A percentile compares a stretch with the other conserved stretches of the same genome.
These are phyloP conservation scores for Euclidia mi DNA, from an alignment of 2,888 invertebrate genomes.

Conservation along the genomic window DNA sequence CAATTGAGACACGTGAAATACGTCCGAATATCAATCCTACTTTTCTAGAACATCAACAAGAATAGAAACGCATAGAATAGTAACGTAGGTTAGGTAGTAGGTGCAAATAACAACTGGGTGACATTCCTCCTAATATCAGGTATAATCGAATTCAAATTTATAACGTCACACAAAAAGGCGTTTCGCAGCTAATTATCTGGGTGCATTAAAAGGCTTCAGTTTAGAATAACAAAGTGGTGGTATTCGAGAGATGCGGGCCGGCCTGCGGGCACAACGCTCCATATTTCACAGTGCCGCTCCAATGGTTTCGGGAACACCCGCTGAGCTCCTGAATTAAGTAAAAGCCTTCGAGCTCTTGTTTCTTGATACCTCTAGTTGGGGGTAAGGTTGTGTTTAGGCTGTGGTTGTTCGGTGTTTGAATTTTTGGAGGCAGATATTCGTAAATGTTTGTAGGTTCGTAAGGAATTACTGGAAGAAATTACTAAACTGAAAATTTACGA, in stretches of 20 bases:
- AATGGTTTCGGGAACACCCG: constrained; percentile 91
- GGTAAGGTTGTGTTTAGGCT: constrained; percentile 65
- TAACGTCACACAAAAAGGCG: constrained; percentile 21
- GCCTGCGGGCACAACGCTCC: constrained; percentile 83
- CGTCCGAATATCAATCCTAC: too few relatives aligned
- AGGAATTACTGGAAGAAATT: too few relatives aligned
- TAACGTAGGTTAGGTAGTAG: too few relatives aligned
- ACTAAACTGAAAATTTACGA: too few relatives aligned
- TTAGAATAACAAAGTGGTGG: constrained; percentile 70
- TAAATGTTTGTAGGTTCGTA: too few relatives aligned
- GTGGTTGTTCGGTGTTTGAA: too few relatives aligned
- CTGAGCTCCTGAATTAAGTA: constrained; percentile 94
- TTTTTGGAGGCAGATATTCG: too few relatives aligned
- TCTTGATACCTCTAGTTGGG: constrained; percentile 84
- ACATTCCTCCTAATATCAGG: too few relatives aligned
- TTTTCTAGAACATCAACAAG: too few relatives aligned
- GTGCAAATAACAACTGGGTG: too few relatives aligned
- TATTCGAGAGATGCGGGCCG: constrained; percentile 83
- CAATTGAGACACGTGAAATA: too few relatives aligned
- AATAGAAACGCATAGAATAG: too few relatives aligned
- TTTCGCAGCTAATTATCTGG: constrained; percentile 63
- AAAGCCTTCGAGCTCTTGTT: constrained; percentile 93
- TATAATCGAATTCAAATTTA: background rate
- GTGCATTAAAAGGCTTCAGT: constrained; percentile 58
- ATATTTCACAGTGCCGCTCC: constrained; percentile 86